Conservation (phyloP, 2,797 vertebrate genomes). For the Cheirogaleus major region DNA sequence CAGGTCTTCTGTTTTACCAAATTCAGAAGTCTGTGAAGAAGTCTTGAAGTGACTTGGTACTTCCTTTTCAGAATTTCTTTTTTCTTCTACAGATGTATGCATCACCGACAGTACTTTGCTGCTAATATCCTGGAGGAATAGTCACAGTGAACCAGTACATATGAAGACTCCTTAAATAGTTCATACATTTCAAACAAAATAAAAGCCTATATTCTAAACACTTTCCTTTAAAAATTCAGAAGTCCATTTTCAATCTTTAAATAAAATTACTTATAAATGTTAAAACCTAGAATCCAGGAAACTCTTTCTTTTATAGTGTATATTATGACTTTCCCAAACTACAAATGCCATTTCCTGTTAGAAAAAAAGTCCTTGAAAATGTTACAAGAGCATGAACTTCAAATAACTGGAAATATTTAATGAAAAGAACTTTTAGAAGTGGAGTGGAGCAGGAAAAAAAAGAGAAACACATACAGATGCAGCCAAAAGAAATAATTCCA, state of each 20-base stretch:
- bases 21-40: constrained; percentile 30
- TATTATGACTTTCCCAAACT: constrained; percentile 32
- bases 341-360: background rate
- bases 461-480: background rate
- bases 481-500: constrained; percentile 21
- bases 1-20: constrained; percentile 49
- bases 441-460: background rate
- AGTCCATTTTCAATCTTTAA: constrained; percentile 4
- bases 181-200: constrained; percentile 8
- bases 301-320: background rate
- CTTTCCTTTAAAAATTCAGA: background rate
- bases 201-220: background rate
- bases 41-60: background rate
- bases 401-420: background rate
- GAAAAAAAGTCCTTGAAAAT: background rate
- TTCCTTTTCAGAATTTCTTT: constrained; percentile 47
- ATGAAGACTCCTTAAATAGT: constrained; percentile 1
- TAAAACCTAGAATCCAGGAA: background rate
- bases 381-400: background rate
- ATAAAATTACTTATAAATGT: constrained; percentile 22
- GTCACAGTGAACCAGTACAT: background rate
- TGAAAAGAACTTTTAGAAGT: constrained; percentile 45
- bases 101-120: constrained; percentile 23
- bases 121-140: constrained; percentile 72
- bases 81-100: constrained; percentile 43